These are phyloP conservation scores for Chelonus formosanus DNA, from an alignment of 2,888 invertebrate species.

Conservation along the genomic window DNA sequence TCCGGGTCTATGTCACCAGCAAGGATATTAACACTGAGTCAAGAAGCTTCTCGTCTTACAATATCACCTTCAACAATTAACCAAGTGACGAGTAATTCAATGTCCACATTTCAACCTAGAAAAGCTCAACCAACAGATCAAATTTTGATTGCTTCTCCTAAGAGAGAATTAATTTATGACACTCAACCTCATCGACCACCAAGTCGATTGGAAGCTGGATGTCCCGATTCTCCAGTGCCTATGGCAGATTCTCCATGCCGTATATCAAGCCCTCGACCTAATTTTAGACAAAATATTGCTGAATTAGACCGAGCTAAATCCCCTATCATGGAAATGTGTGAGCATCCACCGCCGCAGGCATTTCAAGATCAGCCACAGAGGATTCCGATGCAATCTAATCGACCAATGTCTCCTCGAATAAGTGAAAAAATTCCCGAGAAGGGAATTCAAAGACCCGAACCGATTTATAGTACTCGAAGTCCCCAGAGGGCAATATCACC, in stretches of 20 bases:
- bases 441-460: constrained; percentile 50
- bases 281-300: constrained; percentile 26
- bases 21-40: constrained; percentile 25
- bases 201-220: constrained; percentile 41
- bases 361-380: constrained; percentile 26
- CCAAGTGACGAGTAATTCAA: constrained; percentile 28
- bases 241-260: constrained; percentile 52
- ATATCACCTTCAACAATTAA: constrained; percentile 37
- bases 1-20: constrained; percentile 25
- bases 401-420: constrained; percentile 36
- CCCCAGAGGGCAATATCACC: constrained; percentile 34
- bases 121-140: constrained; percentile 58
- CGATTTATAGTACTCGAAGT: constrained; percentile 44
- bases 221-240: constrained; percentile 52
- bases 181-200: constrained; percentile 39
- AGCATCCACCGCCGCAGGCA: constrained; percentile 23
- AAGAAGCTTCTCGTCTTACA: constrained; percentile 32
- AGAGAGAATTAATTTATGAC: constrained; percentile 52
- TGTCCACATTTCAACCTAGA: constrained; percentile 38
- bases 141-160: constrained; percentile 60
- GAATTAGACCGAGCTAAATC: constrained; percentile 38
- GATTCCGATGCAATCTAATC: constrained; percentile 25
- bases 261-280: constrained; percentile 35
- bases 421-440: constrained; percentile 26
- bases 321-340: constrained; percentile 24